Percentiles rank a stretch among this genome's conserved stretches.
These are phyloP conservation scores for Elegia similella DNA, from an alignment of 2,888 invertebrate genomes.

Conservation along the genomic window DNA sequence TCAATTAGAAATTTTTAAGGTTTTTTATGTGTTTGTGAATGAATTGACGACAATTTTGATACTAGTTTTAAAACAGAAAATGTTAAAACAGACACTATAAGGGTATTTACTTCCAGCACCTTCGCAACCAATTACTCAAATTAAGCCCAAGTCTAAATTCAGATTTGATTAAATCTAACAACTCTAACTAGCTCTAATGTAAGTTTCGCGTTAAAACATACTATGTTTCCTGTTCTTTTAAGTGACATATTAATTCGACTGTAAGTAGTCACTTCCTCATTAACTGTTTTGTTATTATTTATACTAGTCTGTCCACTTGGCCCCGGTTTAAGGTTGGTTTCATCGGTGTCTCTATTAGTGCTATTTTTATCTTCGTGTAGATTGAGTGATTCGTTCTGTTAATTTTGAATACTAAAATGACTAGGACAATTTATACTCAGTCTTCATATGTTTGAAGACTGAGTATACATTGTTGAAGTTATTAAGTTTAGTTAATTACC, in stretches of 20 bases:
- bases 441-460: no score
- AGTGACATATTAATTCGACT: constrained; percentile 72
- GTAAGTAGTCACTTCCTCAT: constrained; percentile 79
- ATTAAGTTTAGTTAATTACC: no score
- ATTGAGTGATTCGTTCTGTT: not conserved
- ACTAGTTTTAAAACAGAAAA: no score
- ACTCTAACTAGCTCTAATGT: constrained; percentile 64
- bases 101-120: not conserved
- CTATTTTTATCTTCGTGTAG: constrained; percentile 38
- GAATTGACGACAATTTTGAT: no score
- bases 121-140: constrained; percentile 23
- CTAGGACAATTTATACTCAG: no score
- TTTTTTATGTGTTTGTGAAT: no score
- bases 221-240: constrained; percentile 69
- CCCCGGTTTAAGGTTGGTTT: constrained; percentile 42
- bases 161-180: constrained; percentile 43
- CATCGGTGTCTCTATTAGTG: constrained; percentile 55
- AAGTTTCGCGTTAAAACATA: constrained; percentile 67
- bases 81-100: not conserved
- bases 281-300: constrained; percentile 72
- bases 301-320: constrained; percentile 52
- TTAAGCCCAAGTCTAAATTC: constrained; percentile 24
- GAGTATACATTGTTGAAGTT: no score
- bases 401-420: no score
- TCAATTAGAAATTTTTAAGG: no score